These are phyloP conservation scores for Meiosimyza platycephala DNA, from an alignment of 2,888 invertebrate genomes.

Conservation along the genomic window DNA sequence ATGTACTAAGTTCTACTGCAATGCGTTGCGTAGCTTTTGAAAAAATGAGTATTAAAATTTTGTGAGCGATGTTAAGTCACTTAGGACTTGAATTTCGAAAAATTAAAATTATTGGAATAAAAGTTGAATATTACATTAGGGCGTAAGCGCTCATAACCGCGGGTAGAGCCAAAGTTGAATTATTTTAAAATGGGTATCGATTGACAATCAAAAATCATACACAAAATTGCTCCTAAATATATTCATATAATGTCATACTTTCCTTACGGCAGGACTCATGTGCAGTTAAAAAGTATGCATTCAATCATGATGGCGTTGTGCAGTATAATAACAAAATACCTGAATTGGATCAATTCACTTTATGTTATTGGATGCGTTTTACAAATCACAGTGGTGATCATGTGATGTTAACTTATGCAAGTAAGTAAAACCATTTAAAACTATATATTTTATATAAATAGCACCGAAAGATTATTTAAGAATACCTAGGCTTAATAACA, in stretches of 20 bases:
- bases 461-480: too few relatives aligned
- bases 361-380: slow-evolving; percentile 86
- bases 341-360: slow-evolving; percentile 83
- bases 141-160: too few relatives aligned
- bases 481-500: background rate
- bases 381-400: slow-evolving; percentile 85
- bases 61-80: too few relatives aligned
- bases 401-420: slow-evolving; percentile 84
- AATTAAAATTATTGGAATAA: too few relatives aligned
- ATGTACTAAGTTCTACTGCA: too few relatives aligned
- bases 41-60: too few relatives aligned
- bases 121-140: too few relatives aligned
- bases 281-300: slow-evolving; percentile 76
- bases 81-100: too few relatives aligned
- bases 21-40: too few relatives aligned
- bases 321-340: slow-evolving; percentile 79
- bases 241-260: slow-evolving; percentile 8
- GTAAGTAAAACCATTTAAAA: slow-evolving; percentile 69
- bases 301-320: slow-evolving; percentile 77
- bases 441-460: background rate
- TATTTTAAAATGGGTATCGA: too few relatives aligned
- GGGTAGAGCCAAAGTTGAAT: too few relatives aligned
- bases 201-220: too few relatives aligned
- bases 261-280: slow-evolving; percentile 69
- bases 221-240: slow-evolving; percentile 9